phyloP scores from a whole-genome alignment of 2,888 invertebrate genomes.

The Trissolcus japonicus region DNA sequence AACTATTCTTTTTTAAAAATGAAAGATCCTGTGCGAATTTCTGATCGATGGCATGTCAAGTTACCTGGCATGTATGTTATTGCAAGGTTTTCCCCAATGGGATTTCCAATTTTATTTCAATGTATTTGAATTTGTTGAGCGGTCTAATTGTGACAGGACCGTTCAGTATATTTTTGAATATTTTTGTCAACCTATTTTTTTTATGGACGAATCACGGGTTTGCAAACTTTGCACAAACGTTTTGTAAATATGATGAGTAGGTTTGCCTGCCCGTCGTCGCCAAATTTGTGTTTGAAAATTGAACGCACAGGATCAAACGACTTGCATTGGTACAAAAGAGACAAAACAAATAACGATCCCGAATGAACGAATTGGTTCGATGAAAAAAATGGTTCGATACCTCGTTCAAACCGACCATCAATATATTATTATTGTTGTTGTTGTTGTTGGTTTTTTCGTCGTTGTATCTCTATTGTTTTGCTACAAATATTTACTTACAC shows the following conservation, averaged over 20 bases:
- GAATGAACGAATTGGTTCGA: constrained; percentile 29
- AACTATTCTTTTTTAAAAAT: constrained; percentile 3
- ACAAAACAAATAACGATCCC: constrained; percentile 23
- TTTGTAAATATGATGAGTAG: constrained; percentile 29
- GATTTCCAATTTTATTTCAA: constrained; percentile 18
- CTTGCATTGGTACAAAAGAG: constrained; percentile 2
- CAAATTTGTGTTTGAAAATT: constrained; percentile 15
- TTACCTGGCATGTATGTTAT: constrained; percentile 34
- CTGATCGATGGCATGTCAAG: constrained; percentile 30
- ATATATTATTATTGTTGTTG: constrained; percentile 59
- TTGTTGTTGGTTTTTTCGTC: constrained; percentile 63
- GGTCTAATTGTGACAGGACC: constrained; percentile 40
- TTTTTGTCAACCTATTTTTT: constrained; percentile 6
- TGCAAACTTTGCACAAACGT: constrained; percentile 14
- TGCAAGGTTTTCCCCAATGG: constrained; percentile 10
- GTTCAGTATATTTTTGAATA: constrained; percentile 14
- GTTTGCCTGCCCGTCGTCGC: constrained; percentile 9
- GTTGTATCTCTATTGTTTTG: constrained; percentile 60
- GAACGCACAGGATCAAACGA: constrained; percentile 57
- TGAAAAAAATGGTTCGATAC: constrained; percentile 31
- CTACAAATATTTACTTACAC: constrained; percentile 55
- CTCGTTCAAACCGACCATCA: constrained; percentile 29
- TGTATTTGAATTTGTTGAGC: constrained; percentile 10
- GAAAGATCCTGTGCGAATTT: constrained; percentile 49
- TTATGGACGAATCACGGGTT: background rate